Evolutionary conservation across 2,888 invertebrate genomes (phyloP).

Genomic region (Drosophila tripunctata): DNA sequence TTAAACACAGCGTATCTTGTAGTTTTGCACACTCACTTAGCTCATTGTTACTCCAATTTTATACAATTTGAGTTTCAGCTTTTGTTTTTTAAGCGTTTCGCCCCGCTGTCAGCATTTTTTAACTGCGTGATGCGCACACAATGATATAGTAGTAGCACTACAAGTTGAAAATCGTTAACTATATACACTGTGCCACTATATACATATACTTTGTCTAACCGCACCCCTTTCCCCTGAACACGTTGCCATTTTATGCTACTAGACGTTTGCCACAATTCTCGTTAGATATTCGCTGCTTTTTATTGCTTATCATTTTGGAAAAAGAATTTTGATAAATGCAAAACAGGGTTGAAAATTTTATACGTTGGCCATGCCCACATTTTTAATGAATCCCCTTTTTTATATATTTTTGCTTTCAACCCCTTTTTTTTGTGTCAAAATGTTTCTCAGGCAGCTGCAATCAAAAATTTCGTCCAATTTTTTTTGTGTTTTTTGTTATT

Average conservation of each 20-base stretch:
- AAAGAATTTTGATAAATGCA: slow-evolving; percentile 54
- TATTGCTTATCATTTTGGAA: slow-evolving; percentile 65
- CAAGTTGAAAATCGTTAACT: background rate
- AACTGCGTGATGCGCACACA: slow-evolving; percentile 64
- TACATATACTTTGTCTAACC: slow-evolving; percentile 9
- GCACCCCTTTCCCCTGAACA: slow-evolving; percentile 44
- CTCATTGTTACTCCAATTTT: too few species aligned
- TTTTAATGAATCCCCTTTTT: slow-evolving; percentile 39
- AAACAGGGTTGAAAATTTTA: slow-evolving; percentile 69
- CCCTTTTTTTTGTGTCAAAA: slow-evolving; percentile 53
- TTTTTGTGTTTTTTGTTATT: slow-evolving; percentile 27
- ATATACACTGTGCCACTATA: background rate
- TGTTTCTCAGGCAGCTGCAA: slow-evolving; percentile 56
- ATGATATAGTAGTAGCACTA: slow-evolving; percentile 57
- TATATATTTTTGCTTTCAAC: slow-evolving; percentile 65
- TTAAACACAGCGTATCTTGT: too few species aligned
- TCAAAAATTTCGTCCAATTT: background rate
- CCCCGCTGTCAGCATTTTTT: slow-evolving; percentile 1
- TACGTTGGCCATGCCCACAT: slow-evolving; percentile 41
- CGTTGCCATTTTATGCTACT: slow-evolving; percentile 33
- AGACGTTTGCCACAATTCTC: slow-evolving; percentile 43
- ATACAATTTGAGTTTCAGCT: too few species aligned
- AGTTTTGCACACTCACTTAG: too few species aligned
- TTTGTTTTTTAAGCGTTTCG: slow-evolving; percentile 25
- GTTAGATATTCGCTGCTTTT: slow-evolving; percentile 31